Percentiles rank a stretch among this genome's conserved stretches.
phyloP scores from a whole-genome alignment of 2,888 invertebrate species.

The Dasypolia templi region DNA sequence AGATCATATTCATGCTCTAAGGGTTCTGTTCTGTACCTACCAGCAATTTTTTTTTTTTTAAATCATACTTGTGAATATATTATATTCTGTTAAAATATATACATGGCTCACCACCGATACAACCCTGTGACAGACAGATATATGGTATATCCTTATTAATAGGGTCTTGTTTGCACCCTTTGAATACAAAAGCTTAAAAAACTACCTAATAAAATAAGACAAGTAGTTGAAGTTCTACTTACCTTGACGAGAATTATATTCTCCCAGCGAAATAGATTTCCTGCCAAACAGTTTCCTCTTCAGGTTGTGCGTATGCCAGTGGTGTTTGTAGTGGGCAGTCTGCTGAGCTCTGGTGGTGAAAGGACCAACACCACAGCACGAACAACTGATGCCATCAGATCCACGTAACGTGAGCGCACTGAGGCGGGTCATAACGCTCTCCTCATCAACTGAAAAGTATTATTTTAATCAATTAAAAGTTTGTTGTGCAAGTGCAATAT shows the following conservation, averaged over 20 bases:
- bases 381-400: conserved; percentile 84
- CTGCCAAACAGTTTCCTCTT: conserved; percentile 92
- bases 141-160: background rate
- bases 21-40: too few species aligned
- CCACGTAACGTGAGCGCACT: conserved; percentile 81
- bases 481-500: background rate
- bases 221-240: background rate
- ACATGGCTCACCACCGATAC: background rate
- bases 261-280: conserved; percentile 79
- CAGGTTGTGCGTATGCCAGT: conserved; percentile 96
- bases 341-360: conserved; percentile 92
- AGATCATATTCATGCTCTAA: too few species aligned
- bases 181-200: background rate
- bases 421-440: conserved; percentile 85
- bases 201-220: background rate
- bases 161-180: background rate
- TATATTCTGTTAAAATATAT: too few species aligned
- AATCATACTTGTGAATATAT: too few species aligned
- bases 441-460: conserved; percentile 83
- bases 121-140: background rate
- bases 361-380: conserved; percentile 87
- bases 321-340: conserved; percentile 94
- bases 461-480: background rate
- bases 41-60: too few species aligned
- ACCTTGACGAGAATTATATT: conserved; percentile 86